These are phyloP conservation scores for Onychomys arenicola DNA, from an alignment of 2,797 vertebrate species.

Conservation along the genomic window DNA sequence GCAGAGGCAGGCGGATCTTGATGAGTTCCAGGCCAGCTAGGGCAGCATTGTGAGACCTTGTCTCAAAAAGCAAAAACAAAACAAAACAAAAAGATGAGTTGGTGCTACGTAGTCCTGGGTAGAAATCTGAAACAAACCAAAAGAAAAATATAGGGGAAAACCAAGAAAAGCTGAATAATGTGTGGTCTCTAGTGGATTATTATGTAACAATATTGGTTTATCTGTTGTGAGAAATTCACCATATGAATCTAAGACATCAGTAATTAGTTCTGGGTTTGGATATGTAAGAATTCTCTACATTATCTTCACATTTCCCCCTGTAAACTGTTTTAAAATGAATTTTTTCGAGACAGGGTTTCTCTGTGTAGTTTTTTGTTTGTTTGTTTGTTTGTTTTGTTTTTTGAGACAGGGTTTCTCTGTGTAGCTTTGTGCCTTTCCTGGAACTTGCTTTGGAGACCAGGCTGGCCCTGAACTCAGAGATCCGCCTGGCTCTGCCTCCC, in stretches of 20 bases:
- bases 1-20: background rate
- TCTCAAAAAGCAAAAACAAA: background rate
- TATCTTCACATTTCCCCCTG: conserved; percentile 10
- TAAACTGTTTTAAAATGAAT: conserved; percentile 31
- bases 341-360: background rate
- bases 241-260: background rate
- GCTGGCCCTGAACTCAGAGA: no score
- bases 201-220: conserved; percentile 13
- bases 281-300: background rate
- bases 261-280: background rate
- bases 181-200: background rate
- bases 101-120: background rate
- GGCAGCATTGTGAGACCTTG: background rate
- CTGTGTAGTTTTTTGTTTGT: no score
- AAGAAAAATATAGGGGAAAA: conserved; percentile 17
- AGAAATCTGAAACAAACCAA: background rate
- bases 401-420: no score
- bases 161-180: conserved; percentile 38
- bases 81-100: background rate
- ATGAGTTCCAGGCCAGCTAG: background rate
- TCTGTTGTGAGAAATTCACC: conserved; percentile 38
- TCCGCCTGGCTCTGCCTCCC: no score
- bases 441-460: no score
- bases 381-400: no score
- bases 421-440: no score